phyloP scores from a whole-genome alignment of 2,888 invertebrate genomes.

The Archaeoteleia sp. region DNA sequence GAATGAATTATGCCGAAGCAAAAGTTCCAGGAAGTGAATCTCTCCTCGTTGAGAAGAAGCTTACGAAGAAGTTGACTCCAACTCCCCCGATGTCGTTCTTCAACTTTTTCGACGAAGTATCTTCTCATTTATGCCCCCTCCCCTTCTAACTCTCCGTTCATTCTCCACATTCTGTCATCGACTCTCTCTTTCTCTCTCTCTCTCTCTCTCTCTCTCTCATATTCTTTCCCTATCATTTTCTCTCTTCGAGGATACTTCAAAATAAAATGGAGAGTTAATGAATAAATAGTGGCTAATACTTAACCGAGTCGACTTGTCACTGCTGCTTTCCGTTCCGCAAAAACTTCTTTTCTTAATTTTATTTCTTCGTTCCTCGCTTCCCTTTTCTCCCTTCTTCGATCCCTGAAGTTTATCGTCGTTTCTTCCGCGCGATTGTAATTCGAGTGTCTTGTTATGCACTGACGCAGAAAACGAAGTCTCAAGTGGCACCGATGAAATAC shows the following conservation, averaged over 20 bases:
- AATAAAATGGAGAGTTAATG: slow-evolving; percentile 57
- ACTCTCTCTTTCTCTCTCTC: background rate
- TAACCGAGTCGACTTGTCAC: slow-evolving; percentile 17
- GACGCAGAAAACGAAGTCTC: too few species aligned
- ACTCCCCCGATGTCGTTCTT: slow-evolving; percentile 9
- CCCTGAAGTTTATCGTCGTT: too few species aligned
- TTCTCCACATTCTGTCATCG: background rate
- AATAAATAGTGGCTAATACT: slow-evolving; percentile 61
- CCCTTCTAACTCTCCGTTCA: slow-evolving; percentile 14
- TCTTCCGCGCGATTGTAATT: too few species aligned
- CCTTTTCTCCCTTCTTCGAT: too few species aligned
- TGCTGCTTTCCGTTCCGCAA: slow-evolving; percentile 11
- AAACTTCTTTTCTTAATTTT: background rate
- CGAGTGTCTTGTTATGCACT: too few species aligned
- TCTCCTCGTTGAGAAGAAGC: slow-evolving; percentile 44
- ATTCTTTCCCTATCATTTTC: too few species aligned
- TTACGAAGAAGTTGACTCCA: slow-evolving; percentile 41
- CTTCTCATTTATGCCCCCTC: slow-evolving; percentile 10
- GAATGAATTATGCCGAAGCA: slow-evolving; percentile 40
- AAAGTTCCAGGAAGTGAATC: slow-evolving; percentile 40
- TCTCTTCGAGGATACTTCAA: background rate
- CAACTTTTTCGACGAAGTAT: slow-evolving; percentile 16
- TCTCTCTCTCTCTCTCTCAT: background rate
- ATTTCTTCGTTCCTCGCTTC: background rate
- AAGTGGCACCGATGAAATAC: too few species aligned